These are phyloP conservation scores for Tineola bisselliella DNA, from an alignment of 2,888 invertebrate species.

Conservation along the genomic window DNA sequence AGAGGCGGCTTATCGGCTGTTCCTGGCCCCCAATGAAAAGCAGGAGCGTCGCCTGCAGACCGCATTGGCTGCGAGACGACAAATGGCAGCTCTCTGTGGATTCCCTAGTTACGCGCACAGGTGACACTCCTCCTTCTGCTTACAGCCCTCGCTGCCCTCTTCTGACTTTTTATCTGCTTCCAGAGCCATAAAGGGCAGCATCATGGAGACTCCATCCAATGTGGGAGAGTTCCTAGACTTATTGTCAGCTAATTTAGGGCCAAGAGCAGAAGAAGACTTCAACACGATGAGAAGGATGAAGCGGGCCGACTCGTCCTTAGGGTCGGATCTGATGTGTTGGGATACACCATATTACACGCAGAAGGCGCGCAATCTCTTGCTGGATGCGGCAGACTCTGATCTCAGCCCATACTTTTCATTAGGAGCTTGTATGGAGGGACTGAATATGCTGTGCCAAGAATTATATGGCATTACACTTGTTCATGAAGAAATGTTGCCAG, in stretches of 20 bases:
- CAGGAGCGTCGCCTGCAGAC: constrained; percentile 81
- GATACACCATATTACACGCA: constrained; percentile 88
- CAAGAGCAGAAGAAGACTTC: constrained; percentile 80
- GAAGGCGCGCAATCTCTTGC: constrained; percentile 75
- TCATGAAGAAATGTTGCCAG: constrained; percentile 75
- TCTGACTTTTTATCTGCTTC: background rate
- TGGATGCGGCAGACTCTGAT: constrained; percentile 76
- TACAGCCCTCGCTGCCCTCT: too few relatives aligned
- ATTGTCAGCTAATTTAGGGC: constrained; percentile 75
- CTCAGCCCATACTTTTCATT: constrained; percentile 89
- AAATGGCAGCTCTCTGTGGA: constrained; percentile 88
- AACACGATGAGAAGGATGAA: constrained; percentile 81
- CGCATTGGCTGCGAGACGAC: constrained; percentile 77
- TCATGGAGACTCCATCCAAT: constrained; percentile 82
- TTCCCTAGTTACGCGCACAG: constrained; percentile 90
- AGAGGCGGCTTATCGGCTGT: constrained; percentile 89
- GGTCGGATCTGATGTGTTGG: constrained; percentile 72
- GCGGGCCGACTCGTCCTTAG: constrained; percentile 39
- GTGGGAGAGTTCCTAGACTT: constrained; percentile 83
- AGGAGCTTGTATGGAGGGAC: constrained; percentile 96
- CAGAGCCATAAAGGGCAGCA: constrained; percentile 87
- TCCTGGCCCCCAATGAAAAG: constrained; percentile 77
- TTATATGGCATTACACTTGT: constrained; percentile 85
- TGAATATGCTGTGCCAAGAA: constrained; percentile 86
- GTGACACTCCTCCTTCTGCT: constrained; percentile 30